Conservation (phyloP, 2,113 vertebrate species). For the Amphiprion percula region DNA sequence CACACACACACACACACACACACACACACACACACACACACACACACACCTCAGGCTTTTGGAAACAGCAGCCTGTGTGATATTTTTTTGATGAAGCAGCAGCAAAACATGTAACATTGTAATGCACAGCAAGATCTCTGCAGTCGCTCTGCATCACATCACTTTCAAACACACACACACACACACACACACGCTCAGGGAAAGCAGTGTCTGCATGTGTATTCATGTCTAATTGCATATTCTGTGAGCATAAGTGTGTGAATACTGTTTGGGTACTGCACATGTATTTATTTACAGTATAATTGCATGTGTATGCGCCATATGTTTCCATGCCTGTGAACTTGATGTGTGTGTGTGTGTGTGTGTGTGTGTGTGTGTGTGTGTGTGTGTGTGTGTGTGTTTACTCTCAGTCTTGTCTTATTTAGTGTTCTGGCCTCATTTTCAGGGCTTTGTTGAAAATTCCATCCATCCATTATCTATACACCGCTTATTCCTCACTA, state of each 20-base stretch:
- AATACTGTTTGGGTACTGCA: no score
- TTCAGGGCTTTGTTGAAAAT: no score
- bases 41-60: background rate
- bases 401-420: no score
- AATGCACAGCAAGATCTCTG: slow-evolving; percentile 32
- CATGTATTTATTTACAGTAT: background rate
- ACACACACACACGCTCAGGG: slow-evolving; percentile 1
- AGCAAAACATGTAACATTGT: slow-evolving; percentile 22
- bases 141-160: slow-evolving; percentile 51
- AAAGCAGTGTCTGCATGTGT: background rate
- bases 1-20: background rate
- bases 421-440: no score
- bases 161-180: slow-evolving; percentile 5
- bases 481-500: no score
- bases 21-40: background rate
- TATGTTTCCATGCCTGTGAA: no score
- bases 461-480: no score
- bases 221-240: background rate
- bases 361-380: no score
- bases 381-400: no score
- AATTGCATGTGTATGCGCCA: no score
- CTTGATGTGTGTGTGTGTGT: no score
- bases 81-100: slow-evolving; percentile 13
- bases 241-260: no score
- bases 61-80: slow-evolving; percentile 23